phyloP scores from a whole-genome alignment of 2,113 vertebrate species.

The Nothobranchius furzeri region DNA sequence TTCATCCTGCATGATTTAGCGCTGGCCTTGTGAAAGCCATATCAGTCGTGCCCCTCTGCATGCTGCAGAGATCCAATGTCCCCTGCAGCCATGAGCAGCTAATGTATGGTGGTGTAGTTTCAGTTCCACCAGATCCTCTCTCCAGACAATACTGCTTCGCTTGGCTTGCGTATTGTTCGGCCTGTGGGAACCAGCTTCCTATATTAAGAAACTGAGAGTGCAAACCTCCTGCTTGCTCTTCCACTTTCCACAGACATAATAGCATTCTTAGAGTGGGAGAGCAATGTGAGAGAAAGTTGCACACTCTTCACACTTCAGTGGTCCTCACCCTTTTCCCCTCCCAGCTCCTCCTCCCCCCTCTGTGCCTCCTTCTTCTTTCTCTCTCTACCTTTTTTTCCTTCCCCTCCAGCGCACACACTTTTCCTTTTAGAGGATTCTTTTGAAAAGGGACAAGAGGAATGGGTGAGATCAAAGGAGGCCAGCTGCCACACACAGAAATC shows the following conservation, averaged over 20 bases:
- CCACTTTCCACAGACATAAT: conserved; percentile 70
- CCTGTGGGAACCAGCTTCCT: conserved; percentile 90
- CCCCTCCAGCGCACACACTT: conserved; percentile 68
- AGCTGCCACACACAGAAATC: conserved; percentile 88
- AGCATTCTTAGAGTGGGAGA: conserved; percentile 76
- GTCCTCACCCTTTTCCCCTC: conserved; percentile 47
- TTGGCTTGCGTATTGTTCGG: conserved; percentile 82
- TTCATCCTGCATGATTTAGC: not conserved
- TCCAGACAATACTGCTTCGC: conserved; percentile 79
- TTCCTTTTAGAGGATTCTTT: conserved; percentile 82
- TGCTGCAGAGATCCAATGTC: conserved; percentile 36
- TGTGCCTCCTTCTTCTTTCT: conserved; percentile 23
- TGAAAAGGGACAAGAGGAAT: conserved; percentile 88
- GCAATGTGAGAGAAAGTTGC: conserved; percentile 81
- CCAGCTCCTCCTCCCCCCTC: not conserved
- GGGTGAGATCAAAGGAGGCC: conserved; percentile 89
- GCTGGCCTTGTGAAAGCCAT: conserved; percentile 13
- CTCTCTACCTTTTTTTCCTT: conserved; percentile 52
- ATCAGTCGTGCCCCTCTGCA: not conserved
- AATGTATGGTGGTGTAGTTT: conserved; percentile 74
- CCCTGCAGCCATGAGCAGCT: conserved; percentile 49
- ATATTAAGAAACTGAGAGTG: conserved; percentile 72
- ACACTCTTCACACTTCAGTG: conserved; percentile 93
- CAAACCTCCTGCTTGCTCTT: conserved; percentile 34
- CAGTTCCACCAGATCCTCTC: conserved; percentile 62